A percentile compares a stretch with the other conserved stretches of the same genome.
Evolutionary conservation across 2,888 invertebrate species (phyloP).

Genomic region (Ophion slaviceki): DNA sequence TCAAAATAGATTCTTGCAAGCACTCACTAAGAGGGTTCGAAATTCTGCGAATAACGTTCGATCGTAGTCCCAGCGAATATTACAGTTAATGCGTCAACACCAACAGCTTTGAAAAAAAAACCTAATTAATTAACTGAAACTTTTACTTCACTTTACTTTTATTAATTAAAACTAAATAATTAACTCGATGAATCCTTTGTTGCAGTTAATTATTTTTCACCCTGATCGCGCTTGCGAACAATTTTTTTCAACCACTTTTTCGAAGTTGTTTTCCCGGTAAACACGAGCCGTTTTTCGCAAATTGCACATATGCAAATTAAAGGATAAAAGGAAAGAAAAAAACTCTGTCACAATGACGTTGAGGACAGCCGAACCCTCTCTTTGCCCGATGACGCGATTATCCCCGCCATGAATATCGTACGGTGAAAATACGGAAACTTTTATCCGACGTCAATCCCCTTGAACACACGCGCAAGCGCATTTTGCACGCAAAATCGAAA

Average conservation of each 20-base stretch:
- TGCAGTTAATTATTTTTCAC: no score
- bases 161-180: no score
- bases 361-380: not conserved
- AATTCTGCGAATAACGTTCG: no score
- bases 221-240: no score
- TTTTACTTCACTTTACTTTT: no score
- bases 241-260: not conserved
- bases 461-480: constrained; percentile 42
- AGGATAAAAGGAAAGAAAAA: not conserved
- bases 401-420: not conserved
- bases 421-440: constrained; percentile 27
- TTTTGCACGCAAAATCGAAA: not conserved
- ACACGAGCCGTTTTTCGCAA: not conserved
- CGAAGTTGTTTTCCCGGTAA: not conserved
- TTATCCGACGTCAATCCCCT: not conserved
- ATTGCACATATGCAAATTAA: not conserved
- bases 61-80: no score
- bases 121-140: no score
- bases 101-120: no score
- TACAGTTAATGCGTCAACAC: no score
- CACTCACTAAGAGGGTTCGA: no score
- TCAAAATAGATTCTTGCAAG: no score
- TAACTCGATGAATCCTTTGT: no score
- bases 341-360: not conserved
- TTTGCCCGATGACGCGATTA: constrained; percentile 7